These are phyloP conservation scores for Dinothrombium tinctorium DNA, from an alignment of 1,140 invertebrate genomes.

Conservation along the genomic window DNA sequence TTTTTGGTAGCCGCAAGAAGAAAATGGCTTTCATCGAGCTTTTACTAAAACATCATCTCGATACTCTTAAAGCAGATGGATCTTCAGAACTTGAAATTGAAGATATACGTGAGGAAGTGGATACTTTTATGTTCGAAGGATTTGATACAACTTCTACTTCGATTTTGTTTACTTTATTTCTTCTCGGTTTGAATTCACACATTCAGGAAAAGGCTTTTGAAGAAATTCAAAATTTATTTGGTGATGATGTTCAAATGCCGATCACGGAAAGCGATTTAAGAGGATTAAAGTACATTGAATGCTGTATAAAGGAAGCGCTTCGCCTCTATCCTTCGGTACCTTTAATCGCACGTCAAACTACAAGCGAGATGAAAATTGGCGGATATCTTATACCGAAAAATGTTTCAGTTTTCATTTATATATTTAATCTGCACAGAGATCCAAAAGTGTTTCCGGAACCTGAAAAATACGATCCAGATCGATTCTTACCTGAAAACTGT, in stretches of 20 bases:
- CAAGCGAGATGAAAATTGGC: slow-evolving; percentile 11
- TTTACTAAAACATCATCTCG: too few relatives aligned
- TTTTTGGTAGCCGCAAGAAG: too few relatives aligned
- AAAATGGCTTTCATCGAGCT: too few relatives aligned
- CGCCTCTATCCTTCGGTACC: slow-evolving; percentile 14
- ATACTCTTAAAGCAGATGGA: too few relatives aligned
- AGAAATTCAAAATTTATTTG: not conserved
- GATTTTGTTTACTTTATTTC: too few relatives aligned
- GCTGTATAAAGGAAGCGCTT: slow-evolving; percentile 10
- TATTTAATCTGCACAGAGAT: slow-evolving; percentile 35
- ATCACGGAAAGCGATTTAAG: too few relatives aligned
- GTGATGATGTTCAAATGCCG: too few relatives aligned
- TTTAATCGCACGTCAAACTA: slow-evolving; percentile 8
- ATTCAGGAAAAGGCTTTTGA: not conserved
- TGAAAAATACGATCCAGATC: slow-evolving; percentile 44
- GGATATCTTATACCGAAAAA: slow-evolving; percentile 20
- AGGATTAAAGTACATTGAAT: too few relatives aligned
- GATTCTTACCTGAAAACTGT: slow-evolving; percentile 38
- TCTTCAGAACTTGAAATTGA: too few relatives aligned
- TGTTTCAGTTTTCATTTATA: slow-evolving; percentile 21
- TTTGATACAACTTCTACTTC: too few relatives aligned
- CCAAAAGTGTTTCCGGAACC: slow-evolving; percentile 39
- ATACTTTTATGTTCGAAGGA: too few relatives aligned
- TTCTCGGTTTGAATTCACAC: slow-evolving; percentile 39
- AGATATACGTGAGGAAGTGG: too few relatives aligned